Conservation (phyloP, 35 echinoderm and acorn worm species). For the Apostichopus parvimensis region DNA sequence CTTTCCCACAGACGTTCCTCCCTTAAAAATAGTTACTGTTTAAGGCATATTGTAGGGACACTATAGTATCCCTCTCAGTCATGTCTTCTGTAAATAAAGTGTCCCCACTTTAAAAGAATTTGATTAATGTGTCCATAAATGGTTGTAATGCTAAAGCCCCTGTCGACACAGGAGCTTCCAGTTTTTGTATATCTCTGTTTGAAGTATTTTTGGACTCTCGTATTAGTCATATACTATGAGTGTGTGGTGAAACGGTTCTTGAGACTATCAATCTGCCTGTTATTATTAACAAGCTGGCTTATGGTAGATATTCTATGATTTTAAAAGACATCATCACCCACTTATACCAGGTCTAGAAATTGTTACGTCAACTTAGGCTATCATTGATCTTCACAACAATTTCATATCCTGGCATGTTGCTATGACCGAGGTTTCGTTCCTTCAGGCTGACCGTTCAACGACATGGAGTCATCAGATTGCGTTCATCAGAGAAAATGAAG, state of each 20-base stretch:
- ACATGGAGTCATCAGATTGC: neutral
- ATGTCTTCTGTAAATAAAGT: neutral
- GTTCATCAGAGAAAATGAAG: neutral
- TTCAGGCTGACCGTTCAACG: neutral
- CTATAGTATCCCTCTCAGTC: no score
- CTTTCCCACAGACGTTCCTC: no score
- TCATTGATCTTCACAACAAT: neutral
- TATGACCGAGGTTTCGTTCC: neutral
- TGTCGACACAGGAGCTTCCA: neutral
- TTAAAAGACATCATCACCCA: neutral
- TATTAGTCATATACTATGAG: neutral
- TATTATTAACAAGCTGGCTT: neutral
- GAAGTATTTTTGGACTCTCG: neutral
- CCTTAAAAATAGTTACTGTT: neutral
- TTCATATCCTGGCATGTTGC: neutral
- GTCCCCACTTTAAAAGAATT: conserved; percentile 7
- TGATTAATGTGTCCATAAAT: neutral
- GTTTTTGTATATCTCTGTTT: neutral
- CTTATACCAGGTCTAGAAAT: conserved; percentile 1
- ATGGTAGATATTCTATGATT: conserved; percentile 7
- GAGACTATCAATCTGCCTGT: neutral
- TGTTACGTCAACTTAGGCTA: neutral
- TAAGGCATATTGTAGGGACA: neutral
- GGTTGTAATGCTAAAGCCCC: neutral
- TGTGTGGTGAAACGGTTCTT: conserved; percentile 24